These are phyloP conservation scores for Phortica variegata DNA, from an alignment of 1,140 invertebrate species.

Conservation along the genomic window DNA sequence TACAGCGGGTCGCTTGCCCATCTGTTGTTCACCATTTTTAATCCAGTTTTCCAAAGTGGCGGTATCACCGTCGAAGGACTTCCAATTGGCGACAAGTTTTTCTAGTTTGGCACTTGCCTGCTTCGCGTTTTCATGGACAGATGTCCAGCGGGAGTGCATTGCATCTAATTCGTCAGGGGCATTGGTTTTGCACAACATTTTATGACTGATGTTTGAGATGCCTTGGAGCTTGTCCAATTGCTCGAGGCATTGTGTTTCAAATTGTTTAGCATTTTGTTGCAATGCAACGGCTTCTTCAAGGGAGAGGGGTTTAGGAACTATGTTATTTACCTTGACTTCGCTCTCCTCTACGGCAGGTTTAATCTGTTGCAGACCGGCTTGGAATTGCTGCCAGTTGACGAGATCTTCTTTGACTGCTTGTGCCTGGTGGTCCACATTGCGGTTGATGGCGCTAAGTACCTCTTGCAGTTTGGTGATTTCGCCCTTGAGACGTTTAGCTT, in stretches of 20 bases:
- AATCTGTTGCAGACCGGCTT: slow-evolving; percentile 73
- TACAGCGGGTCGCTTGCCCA: slow-evolving; percentile 62
- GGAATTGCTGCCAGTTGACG: slow-evolving; percentile 82
- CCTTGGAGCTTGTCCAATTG: slow-evolving; percentile 73
- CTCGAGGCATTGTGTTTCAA: slow-evolving; percentile 75
- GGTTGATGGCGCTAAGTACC: slow-evolving; percentile 68
- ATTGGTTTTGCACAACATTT: slow-evolving; percentile 71
- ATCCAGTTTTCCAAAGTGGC: slow-evolving; percentile 74
- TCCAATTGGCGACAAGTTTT: slow-evolving; percentile 77
- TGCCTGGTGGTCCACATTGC: slow-evolving; percentile 70
- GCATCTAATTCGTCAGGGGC: slow-evolving; percentile 80
- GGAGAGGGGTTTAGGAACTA: slow-evolving; percentile 72
- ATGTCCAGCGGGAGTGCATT: slow-evolving; percentile 75
- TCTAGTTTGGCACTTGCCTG: slow-evolving; percentile 77
- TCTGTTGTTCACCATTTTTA: slow-evolving; percentile 64
- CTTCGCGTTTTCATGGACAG: slow-evolving; percentile 71
- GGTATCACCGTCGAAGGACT: slow-evolving; percentile 72
- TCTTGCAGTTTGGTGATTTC: slow-evolving; percentile 71
- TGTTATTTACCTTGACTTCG: slow-evolving; percentile 71
- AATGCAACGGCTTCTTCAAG: slow-evolving; percentile 78
- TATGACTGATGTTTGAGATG: slow-evolving; percentile 70
- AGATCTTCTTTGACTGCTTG: slow-evolving; percentile 75
- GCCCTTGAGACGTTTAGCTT: slow-evolving; percentile 67
- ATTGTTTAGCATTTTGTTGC: slow-evolving; percentile 67
- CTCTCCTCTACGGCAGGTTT: slow-evolving; percentile 87